phyloP scores from a whole-genome alignment of 1,140 invertebrate species.

The Plodia interpunctella region DNA sequence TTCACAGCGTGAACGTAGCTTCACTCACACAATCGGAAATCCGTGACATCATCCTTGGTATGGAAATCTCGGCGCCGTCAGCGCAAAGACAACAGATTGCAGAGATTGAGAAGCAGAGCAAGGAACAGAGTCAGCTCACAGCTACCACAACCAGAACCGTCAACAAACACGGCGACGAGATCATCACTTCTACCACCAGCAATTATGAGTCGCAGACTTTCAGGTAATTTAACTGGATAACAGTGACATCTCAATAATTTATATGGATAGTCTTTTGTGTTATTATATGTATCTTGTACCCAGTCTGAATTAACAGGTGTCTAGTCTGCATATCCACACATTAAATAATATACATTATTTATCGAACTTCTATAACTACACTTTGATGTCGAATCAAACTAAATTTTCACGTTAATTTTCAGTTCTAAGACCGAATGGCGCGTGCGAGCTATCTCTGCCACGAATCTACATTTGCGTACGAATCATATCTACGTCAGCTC shows the following conservation, averaged over 20 bases:
- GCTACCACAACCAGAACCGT: conserved; percentile 98
- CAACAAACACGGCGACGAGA: conserved; percentile 99
- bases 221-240: conserved; percentile 72
- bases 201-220: conserved; percentile 99
- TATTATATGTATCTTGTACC: no score
- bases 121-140: conserved; percentile 98
- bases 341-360: no score
- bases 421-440: conserved; percentile 99
- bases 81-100: conserved; percentile 99
- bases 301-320: no score
- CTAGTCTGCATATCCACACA: no score
- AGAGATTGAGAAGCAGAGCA: conserved; percentile 99
- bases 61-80: conserved; percentile 99
- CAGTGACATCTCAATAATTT: no score
- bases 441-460: conserved; percentile 97
- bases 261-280: no score
- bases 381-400: no score
- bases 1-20: conserved; percentile 93
- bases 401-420: conserved; percentile 18
- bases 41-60: conserved; percentile 98
- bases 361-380: no score
- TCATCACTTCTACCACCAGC: conserved; percentile 98
- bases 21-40: conserved; percentile 99
- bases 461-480: conserved; percentile 97
- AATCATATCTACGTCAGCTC: conserved; percentile 99